Conservation (phyloP, 1,140 invertebrate genomes). For the Oncopeltus fasciatus region DNA sequence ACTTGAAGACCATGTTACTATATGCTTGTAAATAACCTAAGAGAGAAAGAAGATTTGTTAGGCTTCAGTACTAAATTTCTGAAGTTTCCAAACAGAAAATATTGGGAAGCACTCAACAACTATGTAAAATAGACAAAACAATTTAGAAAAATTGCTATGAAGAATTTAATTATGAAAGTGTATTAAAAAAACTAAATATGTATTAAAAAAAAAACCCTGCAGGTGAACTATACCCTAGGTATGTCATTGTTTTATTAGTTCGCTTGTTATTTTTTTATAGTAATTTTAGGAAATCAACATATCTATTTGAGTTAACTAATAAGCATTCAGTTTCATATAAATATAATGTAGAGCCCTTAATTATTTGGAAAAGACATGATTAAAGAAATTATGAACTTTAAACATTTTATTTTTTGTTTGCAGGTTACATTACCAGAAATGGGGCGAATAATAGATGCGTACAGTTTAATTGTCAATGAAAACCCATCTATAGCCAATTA, state of each 20-base stretch:
- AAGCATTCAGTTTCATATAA: neutral
- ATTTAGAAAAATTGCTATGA: too few relatives aligned
- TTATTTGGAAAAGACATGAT: conserved; percentile 36
- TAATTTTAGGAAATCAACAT: neutral
- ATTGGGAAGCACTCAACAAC: too few relatives aligned
- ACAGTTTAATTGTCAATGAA: conserved; percentile 50
- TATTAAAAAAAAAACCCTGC: too few relatives aligned
- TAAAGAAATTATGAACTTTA: conserved; percentile 47
- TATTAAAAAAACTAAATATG: too few relatives aligned
- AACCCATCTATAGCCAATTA: conserved; percentile 55
- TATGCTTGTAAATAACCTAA: too few relatives aligned
- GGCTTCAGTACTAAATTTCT: too few relatives aligned
- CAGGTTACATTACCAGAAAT: conserved; percentile 66
- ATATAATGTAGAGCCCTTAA: neutral
- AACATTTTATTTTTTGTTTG: neutral
- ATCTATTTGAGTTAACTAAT: neutral
- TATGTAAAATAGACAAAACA: too few relatives aligned
- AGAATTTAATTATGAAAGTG: too few relatives aligned
- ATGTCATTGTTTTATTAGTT: neutral
- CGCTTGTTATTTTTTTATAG: neutral
- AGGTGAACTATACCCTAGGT: too few relatives aligned
- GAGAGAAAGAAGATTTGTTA: too few relatives aligned
- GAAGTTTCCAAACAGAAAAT: too few relatives aligned
- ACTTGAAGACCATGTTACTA: too few relatives aligned
- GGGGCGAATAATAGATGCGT: conserved; percentile 57